Base-by-base conservation (phyloP, 1,140 invertebrate species). In the Paracyclopina nana region DNA sequence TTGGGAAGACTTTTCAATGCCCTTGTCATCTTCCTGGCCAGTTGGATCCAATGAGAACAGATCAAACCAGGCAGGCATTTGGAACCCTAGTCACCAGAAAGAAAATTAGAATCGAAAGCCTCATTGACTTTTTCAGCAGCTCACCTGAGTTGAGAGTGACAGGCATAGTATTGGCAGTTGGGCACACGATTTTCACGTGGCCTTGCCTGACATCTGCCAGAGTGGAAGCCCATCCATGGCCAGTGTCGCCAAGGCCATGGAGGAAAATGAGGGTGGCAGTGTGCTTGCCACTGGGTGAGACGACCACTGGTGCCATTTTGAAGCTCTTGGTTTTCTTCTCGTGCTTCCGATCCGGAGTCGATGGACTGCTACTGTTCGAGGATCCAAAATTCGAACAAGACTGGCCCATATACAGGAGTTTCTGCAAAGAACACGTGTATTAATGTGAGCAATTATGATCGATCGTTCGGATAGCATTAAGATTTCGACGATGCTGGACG, bases 101-200 rank as follows among this genome's bases (percentile, higher is more conserved):
- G 20, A 53, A 40, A 50, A 1, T 41, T 52, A 27, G 43, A 14
- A n/a, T n/a, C n/a, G n/a, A n/a, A n/a, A n/a, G n/a, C n/a, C n/a
- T n/a, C n/a, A n/a, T n/a, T n/a, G n/a, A n/a, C 18, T 27, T 28
- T 20, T 50, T 31, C 88, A 95, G 94, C 56, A 74, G 72, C 60
- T 88, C 86, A 1, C 88, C 88, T 55, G 74, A 77, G 70, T 96
- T 95, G 27, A 96, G 65, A 6, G 88, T 85, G 0, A 96, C 90
- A 16, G 86, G 82, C 68, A 87, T 86, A 40, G 78, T 78, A 34
- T 72, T 79, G 66, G 90, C 88, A 56, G 87, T 92, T 6, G 90
- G 90, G 66, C 87, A 95, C 53, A 95, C 80, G 54, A 91, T 79
- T 72, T 92, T 92, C 56, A 87, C 75, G 62, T 86, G 75, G 20